Base-by-base conservation (phyloP, 2,113 vertebrate genomes). In the Pyxicephalus adspersus region DNA sequence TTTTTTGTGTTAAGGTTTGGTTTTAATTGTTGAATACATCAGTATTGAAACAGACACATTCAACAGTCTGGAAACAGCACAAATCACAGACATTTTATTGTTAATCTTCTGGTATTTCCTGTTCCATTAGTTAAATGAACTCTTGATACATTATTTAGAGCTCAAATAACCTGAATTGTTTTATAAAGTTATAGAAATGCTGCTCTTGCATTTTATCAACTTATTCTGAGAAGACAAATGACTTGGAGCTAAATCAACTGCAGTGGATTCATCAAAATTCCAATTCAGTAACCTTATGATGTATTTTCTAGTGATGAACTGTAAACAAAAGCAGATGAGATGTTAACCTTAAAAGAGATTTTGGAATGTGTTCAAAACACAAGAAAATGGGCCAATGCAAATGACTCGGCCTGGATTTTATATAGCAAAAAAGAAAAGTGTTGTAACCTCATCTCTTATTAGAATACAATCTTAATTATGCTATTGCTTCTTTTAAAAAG, bases 191-290 rank as follows among this genome's bases (percentile, higher is more conserved):
- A 75, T 75, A 31, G 57, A 26, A 75, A 61, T 25, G 72, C 72
- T 61, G 72, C 72, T 25, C 57, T 22, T 25, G 72, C 72, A 75
- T 75, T 75, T 75, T 61, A 61, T 75, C 55, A 75, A 61, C 57
- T 75, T 60, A 45, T 75, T 75, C 19, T 45, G 31, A 61, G 17
- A 61, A 75, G 72, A 75, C 72, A 60, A 75, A 75, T 45, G 22
- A 61, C 29, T 61, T 75, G 31, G 55, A 45, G 55, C 29, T 25
- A 61, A 75, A 75, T 34, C 72, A 75, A 75, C 72, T 61, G 22
- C 72, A 75, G 31, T 61, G 29, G 72, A 75, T 60, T 75, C 72
- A 75, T 61, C 18, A n/a, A 75, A 75, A 75, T 61, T 74, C 22
- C 71, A 60, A 58, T 74, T 60, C 71, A 34, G 54, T 58, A 58